A percentile compares a stretch with the other conserved stretches of the same genome.
phyloP scores from a whole-genome alignment of 1,140 invertebrate genomes.

The Drosophila ercepeae region DNA sequence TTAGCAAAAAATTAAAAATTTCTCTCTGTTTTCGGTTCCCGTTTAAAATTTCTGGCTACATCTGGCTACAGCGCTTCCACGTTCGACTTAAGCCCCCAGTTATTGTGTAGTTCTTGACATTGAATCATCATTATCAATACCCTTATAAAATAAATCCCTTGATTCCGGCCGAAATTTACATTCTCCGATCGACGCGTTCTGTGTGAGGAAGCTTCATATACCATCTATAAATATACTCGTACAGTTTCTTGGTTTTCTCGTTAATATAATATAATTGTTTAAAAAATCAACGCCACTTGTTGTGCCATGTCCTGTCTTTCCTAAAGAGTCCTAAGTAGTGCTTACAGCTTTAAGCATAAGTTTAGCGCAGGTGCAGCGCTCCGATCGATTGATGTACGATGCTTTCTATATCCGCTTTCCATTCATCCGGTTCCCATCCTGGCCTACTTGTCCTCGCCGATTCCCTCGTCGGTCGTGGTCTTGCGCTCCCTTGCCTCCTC shows the following conservation, averaged over 20 bases:
- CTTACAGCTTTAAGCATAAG: slow-evolving; percentile 54
- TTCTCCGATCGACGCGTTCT: slow-evolving; percentile 27
- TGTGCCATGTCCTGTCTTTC: slow-evolving; percentile 49
- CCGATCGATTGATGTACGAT: slow-evolving; percentile 46
- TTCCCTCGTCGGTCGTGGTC: slow-evolving; percentile 80
- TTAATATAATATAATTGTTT: slow-evolving; percentile 80
- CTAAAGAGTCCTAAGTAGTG: slow-evolving; percentile 50
- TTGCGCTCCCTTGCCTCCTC: slow-evolving; percentile 74
- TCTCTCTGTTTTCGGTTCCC: slow-evolving; percentile 30
- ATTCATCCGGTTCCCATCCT: slow-evolving; percentile 13
- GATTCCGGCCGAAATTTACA: slow-evolving; percentile 34
- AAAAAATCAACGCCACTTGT: slow-evolving; percentile 75
- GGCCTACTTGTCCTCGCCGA: slow-evolving; percentile 79
- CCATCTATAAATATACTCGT: slow-evolving; percentile 79
- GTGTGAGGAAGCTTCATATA: slow-evolving; percentile 80
- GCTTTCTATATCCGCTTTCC: slow-evolving; percentile 20
- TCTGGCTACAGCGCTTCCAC: slow-evolving; percentile 53
- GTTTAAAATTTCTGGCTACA: slow-evolving; percentile 66
- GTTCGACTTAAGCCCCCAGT: slow-evolving; percentile 14
- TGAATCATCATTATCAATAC: slow-evolving; percentile 59
- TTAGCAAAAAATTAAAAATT: slow-evolving; percentile 82
- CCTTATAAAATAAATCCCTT: slow-evolving; percentile 79
- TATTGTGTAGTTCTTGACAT: slow-evolving; percentile 34
- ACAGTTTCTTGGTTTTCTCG: slow-evolving; percentile 41
- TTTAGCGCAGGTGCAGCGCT: slow-evolving; percentile 45